A percentile compares a stretch with the other conserved stretches of the same genome.
These are phyloP conservation scores for Telmatochromis sp. DNA, from an alignment of 2,113 vertebrate genomes.

Conservation along the genomic window DNA sequence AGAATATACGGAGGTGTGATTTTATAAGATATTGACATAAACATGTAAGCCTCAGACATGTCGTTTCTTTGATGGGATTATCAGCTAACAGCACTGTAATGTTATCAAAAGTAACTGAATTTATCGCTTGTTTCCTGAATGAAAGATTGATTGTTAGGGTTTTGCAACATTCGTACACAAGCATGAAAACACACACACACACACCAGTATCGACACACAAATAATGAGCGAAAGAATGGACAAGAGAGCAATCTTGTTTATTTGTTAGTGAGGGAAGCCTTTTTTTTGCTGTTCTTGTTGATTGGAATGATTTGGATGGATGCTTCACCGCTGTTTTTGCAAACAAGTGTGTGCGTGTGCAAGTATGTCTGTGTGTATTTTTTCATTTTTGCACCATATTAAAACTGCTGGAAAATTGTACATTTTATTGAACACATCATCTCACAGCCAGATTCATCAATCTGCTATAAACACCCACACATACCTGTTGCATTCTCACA, in stretches of 20 bases:
- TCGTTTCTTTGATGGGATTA: not conserved
- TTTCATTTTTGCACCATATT: not conserved
- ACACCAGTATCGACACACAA: not conserved
- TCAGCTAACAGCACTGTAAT: not conserved
- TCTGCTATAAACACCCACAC: not conserved
- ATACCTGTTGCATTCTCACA: not conserved
- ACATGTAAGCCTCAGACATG: not conserved
- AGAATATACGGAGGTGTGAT: not conserved
- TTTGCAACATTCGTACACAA: not conserved
- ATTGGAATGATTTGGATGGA: slow-evolving; percentile 39
- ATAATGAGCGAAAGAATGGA: not conserved
- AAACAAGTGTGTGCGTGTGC: not conserved
- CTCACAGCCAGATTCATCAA: slow-evolving; percentile 14
- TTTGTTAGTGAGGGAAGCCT: not conserved
- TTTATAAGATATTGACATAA: not conserved
- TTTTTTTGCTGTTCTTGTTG: slow-evolving; percentile 17
- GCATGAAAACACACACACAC: not conserved
- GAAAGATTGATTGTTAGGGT: not conserved
- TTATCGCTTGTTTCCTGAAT: not conserved
- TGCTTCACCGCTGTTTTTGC: not conserved
- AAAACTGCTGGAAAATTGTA: slow-evolving; percentile 2
- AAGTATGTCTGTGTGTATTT: not conserved
- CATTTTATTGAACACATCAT: slow-evolving; percentile 23
- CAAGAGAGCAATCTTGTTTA: not conserved
- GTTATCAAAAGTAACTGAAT: not conserved